Conservation (phyloP, 2,888 invertebrate species). For the Coronaproctus castanopsis region DNA sequence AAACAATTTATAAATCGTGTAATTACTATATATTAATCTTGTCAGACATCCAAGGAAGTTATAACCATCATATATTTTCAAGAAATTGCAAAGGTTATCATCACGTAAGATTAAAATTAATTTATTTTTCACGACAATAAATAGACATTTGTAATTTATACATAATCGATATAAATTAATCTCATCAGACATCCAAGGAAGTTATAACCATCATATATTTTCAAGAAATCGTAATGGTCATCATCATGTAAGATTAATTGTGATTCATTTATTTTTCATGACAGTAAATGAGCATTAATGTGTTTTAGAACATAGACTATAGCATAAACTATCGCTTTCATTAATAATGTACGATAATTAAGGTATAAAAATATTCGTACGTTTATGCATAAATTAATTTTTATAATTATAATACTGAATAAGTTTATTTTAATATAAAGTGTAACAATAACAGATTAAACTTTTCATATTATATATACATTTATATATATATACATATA, state of each 20-base stretch:
- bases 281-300: no score
- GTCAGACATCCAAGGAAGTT: slow-evolving; percentile 18
- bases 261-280: neutral
- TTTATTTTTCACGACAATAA: neutral
- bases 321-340: no score
- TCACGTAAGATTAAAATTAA: slow-evolving; percentile 2
- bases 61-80: slow-evolving; percentile 4
- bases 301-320: no score
- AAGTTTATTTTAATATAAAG: no score
- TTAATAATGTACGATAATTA: no score
- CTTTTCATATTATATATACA: no score
- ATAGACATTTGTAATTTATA: no score
- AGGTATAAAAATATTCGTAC: no score
- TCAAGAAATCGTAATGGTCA: neutral
- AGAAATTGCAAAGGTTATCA: slow-evolving; percentile 5
- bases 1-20: no score
- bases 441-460: no score
- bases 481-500: neutral
- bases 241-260: slow-evolving; percentile 10
- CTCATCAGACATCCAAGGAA: slow-evolving; percentile 17
- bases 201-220: slow-evolving; percentile 7
- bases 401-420: no score
- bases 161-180: neutral
- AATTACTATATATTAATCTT: neutral
- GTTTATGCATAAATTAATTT: no score